Percentiles rank a stretch among this genome's conserved stretches.
Conservation (phyloP, 2,113 vertebrate species). For the Psittacus erithacus region DNA sequence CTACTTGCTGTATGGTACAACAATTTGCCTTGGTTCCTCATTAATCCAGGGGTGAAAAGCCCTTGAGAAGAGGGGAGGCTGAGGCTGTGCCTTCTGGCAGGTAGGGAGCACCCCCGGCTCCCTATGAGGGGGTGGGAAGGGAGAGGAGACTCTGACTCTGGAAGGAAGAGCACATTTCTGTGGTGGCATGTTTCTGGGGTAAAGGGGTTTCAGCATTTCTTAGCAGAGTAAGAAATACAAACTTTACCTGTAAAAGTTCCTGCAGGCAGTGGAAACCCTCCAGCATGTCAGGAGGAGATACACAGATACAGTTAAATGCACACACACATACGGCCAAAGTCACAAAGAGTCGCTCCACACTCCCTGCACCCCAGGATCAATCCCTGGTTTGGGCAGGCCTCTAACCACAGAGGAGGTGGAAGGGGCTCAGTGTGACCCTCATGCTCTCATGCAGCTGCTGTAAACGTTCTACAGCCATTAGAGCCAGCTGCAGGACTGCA, state of each 20-base stretch:
- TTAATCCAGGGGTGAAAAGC: background rate
- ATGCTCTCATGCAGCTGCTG: accelerated
- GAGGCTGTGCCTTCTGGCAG: background rate
- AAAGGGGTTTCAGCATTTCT: background rate
- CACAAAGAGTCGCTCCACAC: accelerated
- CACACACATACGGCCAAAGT: accelerated
- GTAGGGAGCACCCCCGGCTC: background rate
- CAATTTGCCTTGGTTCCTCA: background rate
- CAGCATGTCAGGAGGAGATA: background rate
- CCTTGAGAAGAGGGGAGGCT: background rate
- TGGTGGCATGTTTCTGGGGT: background rate
- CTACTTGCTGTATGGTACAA: background rate
- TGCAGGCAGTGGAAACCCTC: background rate
- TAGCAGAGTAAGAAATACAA: background rate
- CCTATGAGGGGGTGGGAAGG: no score
- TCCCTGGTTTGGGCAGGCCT: background rate
- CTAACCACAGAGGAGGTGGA: background rate
- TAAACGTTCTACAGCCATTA: accelerated
- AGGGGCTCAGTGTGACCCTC: background rate
- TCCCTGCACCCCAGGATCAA: accelerated
- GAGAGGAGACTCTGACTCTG: background rate
- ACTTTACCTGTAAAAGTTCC: background rate
- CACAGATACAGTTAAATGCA: accelerated
- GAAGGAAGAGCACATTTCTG: background rate
- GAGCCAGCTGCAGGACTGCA: background rate